Percentiles rank a stretch among this genome's conserved stretches.
Conservation (phyloP, 2,113 vertebrate genomes). For the Marmota monax region DNA sequence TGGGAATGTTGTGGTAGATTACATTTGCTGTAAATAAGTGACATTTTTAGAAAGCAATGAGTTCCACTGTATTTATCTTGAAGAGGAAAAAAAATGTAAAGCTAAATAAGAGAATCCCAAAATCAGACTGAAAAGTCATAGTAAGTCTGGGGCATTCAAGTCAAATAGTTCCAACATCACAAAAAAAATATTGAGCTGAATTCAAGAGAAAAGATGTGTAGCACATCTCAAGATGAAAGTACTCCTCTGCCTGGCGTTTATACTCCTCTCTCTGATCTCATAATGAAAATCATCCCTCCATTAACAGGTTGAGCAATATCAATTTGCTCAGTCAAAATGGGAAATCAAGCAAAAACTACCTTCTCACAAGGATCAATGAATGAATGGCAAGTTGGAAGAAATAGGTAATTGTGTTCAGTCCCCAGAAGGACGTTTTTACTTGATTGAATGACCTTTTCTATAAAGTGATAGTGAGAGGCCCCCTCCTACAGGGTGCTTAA, state of each 20-base stretch:
- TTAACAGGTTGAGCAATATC: constrained; percentile 59
- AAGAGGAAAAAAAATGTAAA: constrained; percentile 26
- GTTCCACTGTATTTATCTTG: constrained; percentile 77
- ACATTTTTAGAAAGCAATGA: constrained; percentile 81
- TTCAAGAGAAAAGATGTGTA: not conserved
- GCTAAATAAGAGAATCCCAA: constrained; percentile 48
- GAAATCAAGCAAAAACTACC: constrained; percentile 72
- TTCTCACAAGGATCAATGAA: constrained; percentile 65
- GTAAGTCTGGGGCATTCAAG: not conserved
- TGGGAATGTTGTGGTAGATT: constrained; percentile 80
- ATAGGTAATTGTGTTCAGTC: constrained; percentile 19
- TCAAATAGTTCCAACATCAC: not conserved
- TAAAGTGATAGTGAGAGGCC: not conserved
- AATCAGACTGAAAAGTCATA: constrained; percentile 60
- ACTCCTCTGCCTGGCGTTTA: not conserved
- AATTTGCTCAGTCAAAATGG: constrained; percentile 63
- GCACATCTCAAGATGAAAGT: not conserved
- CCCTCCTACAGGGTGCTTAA: not conserved
- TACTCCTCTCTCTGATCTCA: not conserved
- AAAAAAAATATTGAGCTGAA: constrained; percentile 30
- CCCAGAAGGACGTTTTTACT: constrained; percentile 22
- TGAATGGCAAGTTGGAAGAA: constrained; percentile 61
- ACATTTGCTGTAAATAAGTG: constrained; percentile 81
- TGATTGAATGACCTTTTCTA: constrained; percentile 58
- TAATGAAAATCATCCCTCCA: constrained; percentile 61